These are phyloP conservation scores for Andrena chrysosceles DNA, from an alignment of 2,888 invertebrate genomes.

Conservation along the genomic window DNA sequence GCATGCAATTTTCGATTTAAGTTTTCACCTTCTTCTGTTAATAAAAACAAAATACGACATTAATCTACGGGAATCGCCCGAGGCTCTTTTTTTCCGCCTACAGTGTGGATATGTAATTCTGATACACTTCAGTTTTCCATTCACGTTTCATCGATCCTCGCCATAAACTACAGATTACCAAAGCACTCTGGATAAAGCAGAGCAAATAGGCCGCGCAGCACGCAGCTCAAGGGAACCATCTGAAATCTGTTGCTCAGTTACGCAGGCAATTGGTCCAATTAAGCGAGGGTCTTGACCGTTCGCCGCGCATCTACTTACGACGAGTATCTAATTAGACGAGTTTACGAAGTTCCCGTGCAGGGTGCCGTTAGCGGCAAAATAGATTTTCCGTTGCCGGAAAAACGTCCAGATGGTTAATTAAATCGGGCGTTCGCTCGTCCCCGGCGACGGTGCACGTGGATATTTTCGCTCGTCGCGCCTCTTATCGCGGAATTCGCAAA, in stretches of 20 bases:
- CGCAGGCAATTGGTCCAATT: slow-evolving; percentile 21
- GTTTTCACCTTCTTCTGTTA: too few species aligned
- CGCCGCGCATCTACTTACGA: neutral
- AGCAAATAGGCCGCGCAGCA: neutral
- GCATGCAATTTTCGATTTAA: too few species aligned
- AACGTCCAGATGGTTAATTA: slow-evolving; percentile 42
- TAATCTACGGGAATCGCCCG: too few species aligned
- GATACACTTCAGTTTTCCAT: too few species aligned
- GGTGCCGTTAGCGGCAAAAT: slow-evolving; percentile 31
- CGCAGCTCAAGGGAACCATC: neutral
- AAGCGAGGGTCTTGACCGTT: slow-evolving; percentile 4
- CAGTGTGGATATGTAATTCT: too few species aligned
- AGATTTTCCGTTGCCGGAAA: slow-evolving; percentile 45
- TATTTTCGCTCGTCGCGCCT: slow-evolving; percentile 26
- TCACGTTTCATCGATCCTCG: too few species aligned
- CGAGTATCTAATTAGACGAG: slow-evolving; percentile 21
- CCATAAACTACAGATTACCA: too few species aligned
- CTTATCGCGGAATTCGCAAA: slow-evolving; percentile 46
- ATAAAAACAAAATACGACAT: too few species aligned
- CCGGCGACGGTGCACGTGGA: neutral
- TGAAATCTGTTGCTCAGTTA: slow-evolving; percentile 2
- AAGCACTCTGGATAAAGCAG: too few species aligned
- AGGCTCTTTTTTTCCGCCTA: too few species aligned
- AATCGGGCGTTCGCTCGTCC: slow-evolving; percentile 15
- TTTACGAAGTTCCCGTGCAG: slow-evolving; percentile 17